A percentile compares a stretch with the other conserved stretches of the same genome.
Evolutionary conservation across 2,888 invertebrate species (phyloP).

Genomic region (Pecten maximus): DNA sequence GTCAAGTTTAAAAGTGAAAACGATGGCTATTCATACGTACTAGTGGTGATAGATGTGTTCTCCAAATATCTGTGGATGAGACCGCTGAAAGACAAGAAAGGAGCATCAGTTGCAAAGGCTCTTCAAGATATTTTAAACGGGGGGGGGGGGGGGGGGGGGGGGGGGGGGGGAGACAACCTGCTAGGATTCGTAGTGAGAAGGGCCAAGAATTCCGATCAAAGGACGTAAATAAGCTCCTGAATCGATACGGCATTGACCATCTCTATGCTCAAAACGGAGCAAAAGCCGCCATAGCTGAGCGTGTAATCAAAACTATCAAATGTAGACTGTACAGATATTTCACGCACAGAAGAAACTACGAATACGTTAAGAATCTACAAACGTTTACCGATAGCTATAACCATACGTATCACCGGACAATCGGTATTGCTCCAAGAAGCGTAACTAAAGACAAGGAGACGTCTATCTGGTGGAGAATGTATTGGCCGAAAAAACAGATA

Average conservation of each 20-base stretch:
- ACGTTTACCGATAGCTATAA: slow-evolving; percentile 58
- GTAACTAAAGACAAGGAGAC: slow-evolving; percentile 55
- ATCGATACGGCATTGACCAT: slow-evolving; percentile 52
- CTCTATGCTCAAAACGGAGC: slow-evolving; percentile 59
- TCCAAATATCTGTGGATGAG: slow-evolving; percentile 60
- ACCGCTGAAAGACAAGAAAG: slow-evolving; percentile 55
- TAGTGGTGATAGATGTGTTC: slow-evolving; percentile 58
- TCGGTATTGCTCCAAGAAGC: slow-evolving; percentile 55
- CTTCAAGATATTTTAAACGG: slow-evolving; percentile 55
- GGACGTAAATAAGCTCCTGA: slow-evolving; percentile 44
- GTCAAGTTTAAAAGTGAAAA: slow-evolving; percentile 55
- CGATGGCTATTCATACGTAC: slow-evolving; percentile 50
- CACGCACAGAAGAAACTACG: slow-evolving; percentile 53
- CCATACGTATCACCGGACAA: slow-evolving; percentile 61
- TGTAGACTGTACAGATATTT: slow-evolving; percentile 54
- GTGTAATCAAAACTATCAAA: slow-evolving; percentile 57
- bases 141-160: too few relatives aligned
- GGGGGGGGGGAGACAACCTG: slow-evolving; percentile 51
- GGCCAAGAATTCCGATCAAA: slow-evolving; percentile 61
- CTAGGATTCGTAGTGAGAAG: slow-evolving; percentile 54
- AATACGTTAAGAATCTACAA: slow-evolving; percentile 55
- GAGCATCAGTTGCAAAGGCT: slow-evolving; percentile 50
- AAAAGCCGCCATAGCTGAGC: slow-evolving; percentile 54
- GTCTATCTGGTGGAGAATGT: slow-evolving; percentile 41
- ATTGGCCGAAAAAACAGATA: slow-evolving; percentile 37